Evolutionary conservation across 2,113 vertebrate genomes (phyloP).

Genomic region (Aegypius monachus): DNA sequence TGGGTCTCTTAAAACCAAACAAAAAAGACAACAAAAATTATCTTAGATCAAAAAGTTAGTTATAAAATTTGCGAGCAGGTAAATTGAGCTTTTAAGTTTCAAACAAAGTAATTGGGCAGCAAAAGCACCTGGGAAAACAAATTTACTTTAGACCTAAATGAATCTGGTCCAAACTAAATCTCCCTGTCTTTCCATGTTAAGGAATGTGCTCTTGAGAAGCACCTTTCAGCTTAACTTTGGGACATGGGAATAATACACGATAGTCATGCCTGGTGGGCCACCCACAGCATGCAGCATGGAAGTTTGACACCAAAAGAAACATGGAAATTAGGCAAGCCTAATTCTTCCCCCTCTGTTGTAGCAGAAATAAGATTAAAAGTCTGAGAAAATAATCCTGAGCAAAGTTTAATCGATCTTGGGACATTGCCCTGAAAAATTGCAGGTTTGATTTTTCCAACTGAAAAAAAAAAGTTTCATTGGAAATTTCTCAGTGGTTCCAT

Average conservation of each 20-base stretch:
- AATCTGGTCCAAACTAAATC: not conserved
- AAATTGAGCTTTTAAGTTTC: not conserved
- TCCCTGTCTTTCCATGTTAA: not conserved
- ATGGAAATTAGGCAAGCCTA: not conserved
- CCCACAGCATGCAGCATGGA: not conserved
- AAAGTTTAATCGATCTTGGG: not conserved
- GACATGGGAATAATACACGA: rapidly evolving
- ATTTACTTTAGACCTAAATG: not conserved
- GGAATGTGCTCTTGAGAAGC: not conserved
- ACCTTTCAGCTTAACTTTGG: not conserved
- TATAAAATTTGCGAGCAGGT: not conserved
- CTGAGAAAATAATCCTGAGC: not conserved
- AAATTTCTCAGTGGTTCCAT: not conserved
- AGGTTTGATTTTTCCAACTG: not conserved
- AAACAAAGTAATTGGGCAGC: not conserved
- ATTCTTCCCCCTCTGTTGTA: not conserved
- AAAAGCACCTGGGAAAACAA: not conserved
- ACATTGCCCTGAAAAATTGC: not conserved
- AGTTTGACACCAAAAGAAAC: not conserved
- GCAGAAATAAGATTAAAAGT: not conserved
- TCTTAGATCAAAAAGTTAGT: not conserved
- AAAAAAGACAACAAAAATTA: not conserved
- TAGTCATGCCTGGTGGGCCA: not conserved
- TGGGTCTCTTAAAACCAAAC: not conserved
- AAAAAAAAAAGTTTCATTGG: not conserved